Base-by-base conservation (phyloP, 1,140 invertebrate species). In the Orchesella cincta region DNA sequence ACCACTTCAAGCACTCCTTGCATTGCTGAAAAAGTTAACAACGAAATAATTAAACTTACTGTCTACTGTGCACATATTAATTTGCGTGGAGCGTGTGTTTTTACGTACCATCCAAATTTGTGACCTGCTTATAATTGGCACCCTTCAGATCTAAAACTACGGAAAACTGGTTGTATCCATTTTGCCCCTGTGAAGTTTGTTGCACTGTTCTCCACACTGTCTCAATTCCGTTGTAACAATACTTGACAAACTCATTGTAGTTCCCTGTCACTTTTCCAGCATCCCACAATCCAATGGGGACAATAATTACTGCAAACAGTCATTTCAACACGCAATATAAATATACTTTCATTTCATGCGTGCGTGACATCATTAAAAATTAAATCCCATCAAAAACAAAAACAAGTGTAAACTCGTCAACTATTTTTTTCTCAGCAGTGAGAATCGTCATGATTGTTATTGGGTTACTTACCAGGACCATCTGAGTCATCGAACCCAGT, bases 401-500 rank as follows among this genome's bases (percentile, higher is more conserved):
- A 8, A 8, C 23, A 14, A 26, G 8, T 64, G n/a, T 64, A n/a
- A n/a, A n/a, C n/a, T n/a, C n/a, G n/a, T n/a, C n/a, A n/a, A n/a
- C n/a, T n/a, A n/a, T n/a, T n/a, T n/a, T 26, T 64, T 23, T 26
- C 57, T 64, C 29, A 64, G 5, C 12, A 64, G 5, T 64, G 57
- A 64, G 29, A 64, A 64, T 64, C 12, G 57, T 31, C 57, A 46
- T 12, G 39, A 12, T 12, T 31, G 33, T 31, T 12, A 31, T 31
- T 16, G 26, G 39, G 23, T n/a, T 73, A n/a, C 20, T 76, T 36
- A 76, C 74, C 36, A 31, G 74, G 74, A 2, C 33, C 28, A 26
- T 33, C 54, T n/a, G 5, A 26, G 28, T 76, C 57, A 34, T 76
- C 74, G 29, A 64, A 62, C 20, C 74, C 74, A 62, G 20, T 1